Conservation (phyloP, 2,113 vertebrate genomes). For the Rhipidura dahli region DNA sequence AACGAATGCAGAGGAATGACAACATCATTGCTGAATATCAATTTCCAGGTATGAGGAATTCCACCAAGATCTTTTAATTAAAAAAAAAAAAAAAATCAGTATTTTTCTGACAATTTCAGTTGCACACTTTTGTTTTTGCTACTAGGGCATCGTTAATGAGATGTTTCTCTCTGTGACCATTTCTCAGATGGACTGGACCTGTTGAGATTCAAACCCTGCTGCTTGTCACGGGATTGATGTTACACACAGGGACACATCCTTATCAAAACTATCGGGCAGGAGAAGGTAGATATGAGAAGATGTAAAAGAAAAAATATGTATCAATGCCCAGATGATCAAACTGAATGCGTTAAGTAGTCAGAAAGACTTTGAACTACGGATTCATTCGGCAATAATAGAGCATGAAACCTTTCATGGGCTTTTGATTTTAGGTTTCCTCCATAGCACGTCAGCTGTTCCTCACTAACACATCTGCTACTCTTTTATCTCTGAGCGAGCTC, state of each 20-base stretch:
- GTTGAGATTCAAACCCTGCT: neutral
- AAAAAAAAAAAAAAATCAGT: neutral
- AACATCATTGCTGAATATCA: constrained; percentile 23
- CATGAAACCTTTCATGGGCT: constrained; percentile 68
- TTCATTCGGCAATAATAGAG: constrained; percentile 67
- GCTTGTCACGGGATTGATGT: neutral
- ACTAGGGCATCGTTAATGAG: neutral
- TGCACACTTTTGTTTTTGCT: neutral
- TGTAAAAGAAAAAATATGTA: constrained; percentile 27
- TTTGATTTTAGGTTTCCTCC: constrained; percentile 79
- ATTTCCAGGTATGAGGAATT: constrained; percentile 26
- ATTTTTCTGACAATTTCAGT: constrained; percentile 47
- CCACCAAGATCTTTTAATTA: constrained; percentile 27
- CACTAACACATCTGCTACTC: constrained; percentile 74
- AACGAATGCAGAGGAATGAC: constrained; percentile 42
- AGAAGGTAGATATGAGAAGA: constrained; percentile 39
- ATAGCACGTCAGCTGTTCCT: constrained; percentile 69
- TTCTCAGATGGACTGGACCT: neutral
- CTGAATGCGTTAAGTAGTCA: constrained; percentile 73
- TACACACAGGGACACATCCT: neutral
- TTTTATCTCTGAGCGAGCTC: constrained; percentile 77
- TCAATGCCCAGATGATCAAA: constrained; percentile 77
- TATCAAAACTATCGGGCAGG: constrained; percentile 18
- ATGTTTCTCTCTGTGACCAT: neutral
- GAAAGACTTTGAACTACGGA: constrained; percentile 78